These are phyloP conservation scores for Aphelinus certus DNA, from an alignment of 1,140 invertebrate species.

Conservation along the genomic window DNA sequence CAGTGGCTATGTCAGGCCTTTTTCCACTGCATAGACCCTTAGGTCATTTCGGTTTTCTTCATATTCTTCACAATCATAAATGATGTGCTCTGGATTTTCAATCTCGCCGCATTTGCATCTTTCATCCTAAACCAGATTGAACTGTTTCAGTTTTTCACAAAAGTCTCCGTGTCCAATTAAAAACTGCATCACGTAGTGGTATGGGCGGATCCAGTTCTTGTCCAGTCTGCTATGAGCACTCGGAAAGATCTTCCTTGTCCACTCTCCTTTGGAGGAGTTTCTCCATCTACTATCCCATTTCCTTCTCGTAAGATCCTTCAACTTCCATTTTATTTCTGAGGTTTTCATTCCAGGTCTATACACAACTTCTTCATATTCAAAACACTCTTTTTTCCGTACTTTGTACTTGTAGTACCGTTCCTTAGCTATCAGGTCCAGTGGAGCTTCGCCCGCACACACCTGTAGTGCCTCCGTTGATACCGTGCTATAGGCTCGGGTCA, in stretches of 20 bases:
- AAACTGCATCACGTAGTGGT: neutral
- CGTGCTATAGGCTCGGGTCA: neutral
- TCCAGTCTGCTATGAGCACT: neutral
- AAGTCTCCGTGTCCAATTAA: conserved; percentile 11
- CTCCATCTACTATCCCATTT: neutral
- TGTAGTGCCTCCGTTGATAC: neutral
- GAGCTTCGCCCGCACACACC: neutral
- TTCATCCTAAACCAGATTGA: too few relatives aligned
- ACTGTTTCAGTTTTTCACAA: neutral
- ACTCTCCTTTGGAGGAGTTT: neutral
- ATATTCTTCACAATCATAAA: neutral
- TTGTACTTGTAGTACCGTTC: neutral
- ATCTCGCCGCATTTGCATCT: neutral
- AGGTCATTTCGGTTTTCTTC: too few relatives aligned
- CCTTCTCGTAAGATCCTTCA: neutral
- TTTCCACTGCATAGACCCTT: too few relatives aligned
- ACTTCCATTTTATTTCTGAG: neutral
- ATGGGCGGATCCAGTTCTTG: neutral
- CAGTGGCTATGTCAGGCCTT: too few relatives aligned
- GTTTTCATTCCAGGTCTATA: neutral
- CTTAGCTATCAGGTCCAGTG: neutral
- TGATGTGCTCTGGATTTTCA: neutral
- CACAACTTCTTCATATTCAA: neutral
- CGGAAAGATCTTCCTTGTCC: neutral
- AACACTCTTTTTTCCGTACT: neutral